Base-by-base conservation (phyloP, 2,888 invertebrate genomes). In the Caenorhabditis sulstoni region DNA sequence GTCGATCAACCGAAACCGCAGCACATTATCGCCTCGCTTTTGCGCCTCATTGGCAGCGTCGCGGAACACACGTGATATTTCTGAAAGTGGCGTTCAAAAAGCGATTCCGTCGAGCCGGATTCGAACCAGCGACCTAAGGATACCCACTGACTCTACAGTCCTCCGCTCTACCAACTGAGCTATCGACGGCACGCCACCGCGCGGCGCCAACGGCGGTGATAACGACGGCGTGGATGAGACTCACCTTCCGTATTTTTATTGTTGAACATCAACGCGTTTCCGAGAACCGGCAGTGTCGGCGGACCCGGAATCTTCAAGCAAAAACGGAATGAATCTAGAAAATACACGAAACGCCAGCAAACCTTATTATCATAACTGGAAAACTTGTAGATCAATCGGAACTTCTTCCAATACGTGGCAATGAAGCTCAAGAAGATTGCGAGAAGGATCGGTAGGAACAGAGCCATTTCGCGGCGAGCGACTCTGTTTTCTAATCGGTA, bases 111-210 rank as follows among this genome's bases (percentile, higher is more conserved):
- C 77, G 79, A 81, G 83, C 82, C 81, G 84, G 84, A 84, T 82
- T 83, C 82, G 84, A 84, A 84, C 81, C 82, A 83, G 82, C 77
- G 82, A 81, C 80, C 81, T 84, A 84, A 81, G 80, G 81, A 84
- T 84, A 81, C 20, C 81, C 70, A 74, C 71, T 50, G 53, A 73
- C 78, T 66, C 80, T 83, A 83, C 81, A 83, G 81, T 83, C 80
- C 80, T 80, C 83, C 80, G 83, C 81, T 83, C 83, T 83, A 83
- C 81, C 80, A 84, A 83, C 81, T 83, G 83, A 81, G 81, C 79
- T 81, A 81, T 83, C 79, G 82, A 79, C 82, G 81, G 78, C 57
- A 49, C 57, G 67, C 8, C 14, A n/a, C 23, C 11, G 16, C 35
- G 20, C n/a, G 12, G 39, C 16, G 55, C 23, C 14, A 29, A 23